These are phyloP conservation scores for Ganaspis sp. DNA, from an alignment of 1,140 invertebrate genomes.

Conservation along the genomic window DNA sequence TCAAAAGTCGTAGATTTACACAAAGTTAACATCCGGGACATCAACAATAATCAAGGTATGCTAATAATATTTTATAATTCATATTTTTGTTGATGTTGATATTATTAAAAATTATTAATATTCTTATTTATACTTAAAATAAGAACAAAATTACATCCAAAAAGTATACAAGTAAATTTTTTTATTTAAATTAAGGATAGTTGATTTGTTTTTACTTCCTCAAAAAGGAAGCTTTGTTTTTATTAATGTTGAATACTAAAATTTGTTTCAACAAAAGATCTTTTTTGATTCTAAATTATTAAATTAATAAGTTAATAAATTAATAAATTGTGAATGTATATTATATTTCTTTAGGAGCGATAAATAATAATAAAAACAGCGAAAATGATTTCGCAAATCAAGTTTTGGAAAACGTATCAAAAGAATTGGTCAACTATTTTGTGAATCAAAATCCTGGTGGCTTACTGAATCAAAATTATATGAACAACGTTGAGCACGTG, in stretches of 20 bases:
- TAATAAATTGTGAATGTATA: too few relatives aligned
- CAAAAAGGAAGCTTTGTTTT: too few relatives aligned
- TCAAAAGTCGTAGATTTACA: slow-evolving; percentile 6
- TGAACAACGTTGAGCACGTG: background rate
- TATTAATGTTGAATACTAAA: too few relatives aligned
- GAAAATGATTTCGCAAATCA: background rate
- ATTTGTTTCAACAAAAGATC: too few relatives aligned
- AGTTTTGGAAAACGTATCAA: background rate
- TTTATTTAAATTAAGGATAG: too few relatives aligned
- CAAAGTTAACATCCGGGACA: background rate
- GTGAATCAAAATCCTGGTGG: background rate
- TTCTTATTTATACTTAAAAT: background rate
- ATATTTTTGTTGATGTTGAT: too few relatives aligned
- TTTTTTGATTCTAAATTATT: too few relatives aligned
- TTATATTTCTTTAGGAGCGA: background rate
- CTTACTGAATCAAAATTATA: background rate
- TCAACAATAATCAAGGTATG: background rate
- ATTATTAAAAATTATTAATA: background rate
- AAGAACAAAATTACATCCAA: background rate
- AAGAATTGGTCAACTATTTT: background rate
- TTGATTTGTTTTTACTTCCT: too few relatives aligned
- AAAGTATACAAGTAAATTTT: too few relatives aligned
- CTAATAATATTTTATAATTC: background rate
- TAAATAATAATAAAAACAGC: background rate
- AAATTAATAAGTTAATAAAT: too few relatives aligned